Evolutionary conservation across 1,140 invertebrate species (phyloP).

Genomic region (Drosophila rhopaloa): DNA sequence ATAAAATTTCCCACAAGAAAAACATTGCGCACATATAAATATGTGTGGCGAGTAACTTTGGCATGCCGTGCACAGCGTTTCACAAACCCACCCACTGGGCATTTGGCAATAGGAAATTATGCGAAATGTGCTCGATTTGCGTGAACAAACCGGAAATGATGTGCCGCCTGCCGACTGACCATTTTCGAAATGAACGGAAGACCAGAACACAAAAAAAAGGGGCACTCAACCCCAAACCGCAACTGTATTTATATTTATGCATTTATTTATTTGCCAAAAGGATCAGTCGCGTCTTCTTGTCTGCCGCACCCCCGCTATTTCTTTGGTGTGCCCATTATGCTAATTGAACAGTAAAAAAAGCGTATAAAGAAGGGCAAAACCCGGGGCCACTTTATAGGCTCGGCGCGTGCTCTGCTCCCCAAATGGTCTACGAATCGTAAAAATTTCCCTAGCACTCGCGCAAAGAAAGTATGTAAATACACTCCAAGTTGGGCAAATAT

Average conservation of each 20-base stretch:
- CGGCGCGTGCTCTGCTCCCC: conserved; percentile 63
- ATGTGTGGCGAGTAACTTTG: conserved; percentile 3
- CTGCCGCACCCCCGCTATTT: conserved; percentile 15
- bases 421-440: conserved; percentile 63
- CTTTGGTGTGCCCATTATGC: conserved; percentile 78
- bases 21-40: conserved; percentile 76
- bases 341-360: conserved; percentile 82
- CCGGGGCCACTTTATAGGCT: conserved; percentile 70
- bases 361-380: conserved; percentile 20
- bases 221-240: conserved; percentile 30
- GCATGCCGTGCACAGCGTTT: conserved; percentile 28
- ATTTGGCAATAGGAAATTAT: conserved; percentile 82
- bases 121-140: conserved; percentile 83
- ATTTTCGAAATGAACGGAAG: conserved; percentile 65
- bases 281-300: conserved; percentile 67
- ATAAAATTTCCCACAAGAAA: conserved; percentile 81
- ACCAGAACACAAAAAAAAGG: conserved; percentile 17
- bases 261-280: conserved; percentile 84
- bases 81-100: conserved; percentile 13
- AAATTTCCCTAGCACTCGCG: conserved; percentile 53
- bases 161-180: conserved; percentile 70
- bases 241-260: conserved; percentile 75
- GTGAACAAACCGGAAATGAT: conserved; percentile 84
- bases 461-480: conserved; percentile 69
- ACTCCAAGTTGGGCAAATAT: conserved; percentile 60